phyloP scores from a whole-genome alignment of 2,797 vertebrate genomes.

The Eulemur mongoz region DNA sequence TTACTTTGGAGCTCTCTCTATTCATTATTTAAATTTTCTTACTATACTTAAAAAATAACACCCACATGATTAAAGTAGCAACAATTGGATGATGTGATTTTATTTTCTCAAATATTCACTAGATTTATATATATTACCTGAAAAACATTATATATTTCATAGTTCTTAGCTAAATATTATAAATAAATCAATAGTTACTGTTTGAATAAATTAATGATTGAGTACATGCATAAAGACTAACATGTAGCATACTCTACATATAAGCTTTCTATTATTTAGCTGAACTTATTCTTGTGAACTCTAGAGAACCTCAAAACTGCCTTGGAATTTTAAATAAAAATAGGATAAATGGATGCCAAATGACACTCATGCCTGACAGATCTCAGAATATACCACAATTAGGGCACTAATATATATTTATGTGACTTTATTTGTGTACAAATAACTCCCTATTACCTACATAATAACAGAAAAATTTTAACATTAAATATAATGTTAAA shows the following conservation, averaged over 20 bases:
- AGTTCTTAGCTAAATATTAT: not conserved
- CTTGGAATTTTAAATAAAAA: not conserved
- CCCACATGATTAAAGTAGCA: not conserved
- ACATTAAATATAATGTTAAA: not conserved
- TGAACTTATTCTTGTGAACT: not conserved
- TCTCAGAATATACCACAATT: not conserved
- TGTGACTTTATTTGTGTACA: not conserved
- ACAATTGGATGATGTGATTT: not conserved
- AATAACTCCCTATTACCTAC: not conserved
- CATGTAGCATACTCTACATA: not conserved
- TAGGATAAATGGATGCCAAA: not conserved
- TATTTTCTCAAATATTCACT: not conserved
- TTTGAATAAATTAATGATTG: not conserved
- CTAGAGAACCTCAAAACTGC: not conserved
- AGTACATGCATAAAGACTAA: not conserved
- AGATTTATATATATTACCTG: not conserved
- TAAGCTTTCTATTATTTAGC: not conserved
- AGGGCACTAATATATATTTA: not conserved
- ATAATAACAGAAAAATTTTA: not conserved
- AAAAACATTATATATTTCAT: not conserved
- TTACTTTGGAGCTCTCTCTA: not conserved
- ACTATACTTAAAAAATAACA: not conserved
- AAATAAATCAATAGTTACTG: not conserved
- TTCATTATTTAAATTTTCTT: not conserved
- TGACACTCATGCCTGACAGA: not conserved